These are phyloP conservation scores for Ectemnius lituratus DNA, from an alignment of 2,888 invertebrate species.

Conservation along the genomic window DNA sequence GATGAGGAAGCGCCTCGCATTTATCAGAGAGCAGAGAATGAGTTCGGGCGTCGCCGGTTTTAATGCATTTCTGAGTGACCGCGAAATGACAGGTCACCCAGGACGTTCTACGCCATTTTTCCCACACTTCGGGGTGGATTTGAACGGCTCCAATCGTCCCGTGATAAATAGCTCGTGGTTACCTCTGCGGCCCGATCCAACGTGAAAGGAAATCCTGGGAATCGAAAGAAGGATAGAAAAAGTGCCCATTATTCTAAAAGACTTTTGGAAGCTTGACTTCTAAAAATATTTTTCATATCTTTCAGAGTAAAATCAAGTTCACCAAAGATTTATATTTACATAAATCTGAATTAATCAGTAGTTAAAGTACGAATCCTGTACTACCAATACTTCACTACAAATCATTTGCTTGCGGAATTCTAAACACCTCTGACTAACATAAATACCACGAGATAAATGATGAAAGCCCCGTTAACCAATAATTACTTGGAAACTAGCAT, in stretches of 20 bases:
- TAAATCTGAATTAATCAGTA: too few species aligned
- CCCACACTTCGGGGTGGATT: constrained; percentile 8
- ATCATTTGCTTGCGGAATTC: too few species aligned
- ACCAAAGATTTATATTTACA: too few species aligned
- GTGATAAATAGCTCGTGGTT: constrained; percentile 16
- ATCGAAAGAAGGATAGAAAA: background rate
- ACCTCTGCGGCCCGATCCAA: background rate
- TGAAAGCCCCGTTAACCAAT: too few species aligned
- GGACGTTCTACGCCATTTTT: constrained; percentile 12
- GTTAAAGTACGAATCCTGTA: too few species aligned
- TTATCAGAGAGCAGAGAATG: constrained; percentile 23
- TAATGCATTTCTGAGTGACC: constrained; percentile 38
- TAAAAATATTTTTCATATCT: too few species aligned
- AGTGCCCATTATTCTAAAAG: background rate
- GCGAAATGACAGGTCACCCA: constrained; percentile 1
- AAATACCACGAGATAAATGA: too few species aligned
- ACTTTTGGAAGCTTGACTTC: too few species aligned
- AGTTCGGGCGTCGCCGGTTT: constrained; percentile 13
- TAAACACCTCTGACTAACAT: too few species aligned
- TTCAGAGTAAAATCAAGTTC: too few species aligned
- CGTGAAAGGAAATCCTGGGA: background rate
- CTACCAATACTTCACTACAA: too few species aligned
- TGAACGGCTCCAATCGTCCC: constrained; percentile 18
- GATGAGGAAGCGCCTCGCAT: constrained; percentile 13
- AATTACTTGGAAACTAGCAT: too few species aligned